Evolutionary conservation across 2,888 invertebrate genomes (phyloP).

Genomic region (Aphodius sticticus): DNA sequence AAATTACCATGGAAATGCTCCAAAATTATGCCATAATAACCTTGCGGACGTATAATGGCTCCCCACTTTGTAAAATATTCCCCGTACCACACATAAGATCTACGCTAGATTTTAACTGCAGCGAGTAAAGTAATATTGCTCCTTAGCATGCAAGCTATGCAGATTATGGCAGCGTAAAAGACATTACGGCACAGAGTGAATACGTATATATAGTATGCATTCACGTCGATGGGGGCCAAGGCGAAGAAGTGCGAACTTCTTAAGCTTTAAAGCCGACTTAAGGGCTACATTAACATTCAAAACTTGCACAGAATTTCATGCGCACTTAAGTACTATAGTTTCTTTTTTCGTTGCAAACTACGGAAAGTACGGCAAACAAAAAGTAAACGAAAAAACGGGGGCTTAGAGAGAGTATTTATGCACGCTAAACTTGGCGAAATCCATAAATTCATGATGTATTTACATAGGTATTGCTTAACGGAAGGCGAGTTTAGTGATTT

Average conservation of each 20-base stretch:
- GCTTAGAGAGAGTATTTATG: not conserved
- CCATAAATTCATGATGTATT: conserved; percentile 4
- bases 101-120: conserved; percentile 4
- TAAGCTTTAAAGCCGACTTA: not conserved
- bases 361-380: not conserved
- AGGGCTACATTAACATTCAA: not conserved
- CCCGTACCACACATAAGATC: not conserved
- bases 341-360: not conserved
- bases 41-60: not conserved
- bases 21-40: not conserved
- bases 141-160: not conserved
- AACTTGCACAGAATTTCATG: conserved; percentile 4
- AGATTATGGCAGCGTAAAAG: not conserved
- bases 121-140: conserved; percentile 4
- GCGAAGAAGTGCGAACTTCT: not conserved
- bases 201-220: conserved; percentile 4
- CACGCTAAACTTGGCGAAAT: not conserved
- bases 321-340: conserved; percentile 4
- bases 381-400: not conserved
- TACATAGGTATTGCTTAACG: conserved; percentile 4
- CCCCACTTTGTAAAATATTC: not conserved
- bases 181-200: not conserved
- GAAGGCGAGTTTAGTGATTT: not conserved
- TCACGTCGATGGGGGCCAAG: not conserved
- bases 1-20: not conserved